Conservation (phyloP, 2,888 invertebrate genomes). For the Hydropsyche betteni region DNA sequence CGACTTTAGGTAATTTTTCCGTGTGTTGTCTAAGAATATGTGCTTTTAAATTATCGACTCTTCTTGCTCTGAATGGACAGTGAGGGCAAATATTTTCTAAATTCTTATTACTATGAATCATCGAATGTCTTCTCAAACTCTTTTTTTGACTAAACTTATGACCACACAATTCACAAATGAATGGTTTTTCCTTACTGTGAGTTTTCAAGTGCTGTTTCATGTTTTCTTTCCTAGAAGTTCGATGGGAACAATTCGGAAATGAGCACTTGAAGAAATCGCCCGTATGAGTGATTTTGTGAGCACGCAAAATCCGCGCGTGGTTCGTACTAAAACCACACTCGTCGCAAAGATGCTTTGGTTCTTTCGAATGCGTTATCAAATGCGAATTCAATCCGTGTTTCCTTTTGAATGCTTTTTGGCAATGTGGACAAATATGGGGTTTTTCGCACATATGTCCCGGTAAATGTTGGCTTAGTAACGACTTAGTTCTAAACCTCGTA, state of each 20-base stretch:
- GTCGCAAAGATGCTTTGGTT: constrained; percentile 66
- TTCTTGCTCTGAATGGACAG: constrained; percentile 62
- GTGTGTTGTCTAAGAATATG: constrained; percentile 59
- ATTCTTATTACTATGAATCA: constrained; percentile 54
- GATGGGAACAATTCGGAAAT: constrained; percentile 60
- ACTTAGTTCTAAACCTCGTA: constrained; percentile 62
- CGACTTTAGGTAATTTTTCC: constrained; percentile 45
- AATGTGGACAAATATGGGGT: constrained; percentile 64
- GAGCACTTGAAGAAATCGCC: constrained; percentile 64
- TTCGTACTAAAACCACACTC: constrained; percentile 68
- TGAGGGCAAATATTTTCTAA: constrained; percentile 59
- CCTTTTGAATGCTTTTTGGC: constrained; percentile 67
- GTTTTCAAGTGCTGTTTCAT: constrained; percentile 65
- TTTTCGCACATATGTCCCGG: constrained; percentile 66
- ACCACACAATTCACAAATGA: constrained; percentile 68
- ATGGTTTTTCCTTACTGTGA: constrained; percentile 65
- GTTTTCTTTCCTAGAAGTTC: constrained; percentile 64
- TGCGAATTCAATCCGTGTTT: constrained; percentile 68
- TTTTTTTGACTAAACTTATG: constrained; percentile 66
- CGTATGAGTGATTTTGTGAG: constrained; percentile 64
- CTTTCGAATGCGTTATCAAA: constrained; percentile 62
- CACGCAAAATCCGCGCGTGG: constrained; percentile 65
- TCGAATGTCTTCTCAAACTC: constrained; percentile 58
- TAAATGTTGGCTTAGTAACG: constrained; percentile 62
- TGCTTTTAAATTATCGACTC: constrained; percentile 66